These are phyloP conservation scores for Cheracebus regulus DNA, from an alignment of 2,797 vertebrate genomes.

Conservation along the genomic window DNA sequence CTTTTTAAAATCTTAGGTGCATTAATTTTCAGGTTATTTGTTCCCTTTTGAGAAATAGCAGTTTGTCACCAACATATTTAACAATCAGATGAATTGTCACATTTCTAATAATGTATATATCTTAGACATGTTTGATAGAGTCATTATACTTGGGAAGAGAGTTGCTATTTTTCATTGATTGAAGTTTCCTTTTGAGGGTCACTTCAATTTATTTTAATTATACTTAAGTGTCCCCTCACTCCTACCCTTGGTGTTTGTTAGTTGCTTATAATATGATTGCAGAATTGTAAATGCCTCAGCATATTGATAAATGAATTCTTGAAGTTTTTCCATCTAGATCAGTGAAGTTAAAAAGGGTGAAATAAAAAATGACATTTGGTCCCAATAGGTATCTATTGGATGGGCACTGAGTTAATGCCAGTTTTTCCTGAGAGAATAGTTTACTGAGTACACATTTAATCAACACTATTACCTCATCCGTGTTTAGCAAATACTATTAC, in stretches of 20 bases:
- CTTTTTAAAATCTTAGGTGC: constrained; percentile 38
- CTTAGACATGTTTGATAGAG: not conserved
- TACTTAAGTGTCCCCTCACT: constrained; percentile 72
- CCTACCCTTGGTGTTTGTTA: not conserved
- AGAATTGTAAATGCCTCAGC: constrained; percentile 79
- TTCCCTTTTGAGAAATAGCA: constrained; percentile 66
- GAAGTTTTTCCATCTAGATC: constrained; percentile 74
- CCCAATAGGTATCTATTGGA: constrained; percentile 52
- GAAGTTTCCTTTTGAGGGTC: constrained; percentile 31
- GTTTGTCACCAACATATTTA: not conserved
- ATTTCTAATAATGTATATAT: not conserved
- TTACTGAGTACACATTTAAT: constrained; percentile 68
- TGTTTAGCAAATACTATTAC: not conserved
- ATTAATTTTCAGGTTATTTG: constrained; percentile 54
- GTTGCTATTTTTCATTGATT: constrained; percentile 10
- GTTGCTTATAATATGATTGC: constrained; percentile 73
- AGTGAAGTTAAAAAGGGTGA: constrained; percentile 75
- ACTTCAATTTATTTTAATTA: constrained; percentile 72
- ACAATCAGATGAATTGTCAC: not conserved
- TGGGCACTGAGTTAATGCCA: constrained; percentile 73
- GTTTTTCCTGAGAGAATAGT: constrained; percentile 76
- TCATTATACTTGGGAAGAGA: not conserved
- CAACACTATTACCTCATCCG: constrained; percentile 24
- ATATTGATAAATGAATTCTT: constrained; percentile 77
- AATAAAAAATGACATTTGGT: constrained; percentile 52